Conservation (phyloP, 1,140 invertebrate species). For the Grapholita molesta region DNA sequence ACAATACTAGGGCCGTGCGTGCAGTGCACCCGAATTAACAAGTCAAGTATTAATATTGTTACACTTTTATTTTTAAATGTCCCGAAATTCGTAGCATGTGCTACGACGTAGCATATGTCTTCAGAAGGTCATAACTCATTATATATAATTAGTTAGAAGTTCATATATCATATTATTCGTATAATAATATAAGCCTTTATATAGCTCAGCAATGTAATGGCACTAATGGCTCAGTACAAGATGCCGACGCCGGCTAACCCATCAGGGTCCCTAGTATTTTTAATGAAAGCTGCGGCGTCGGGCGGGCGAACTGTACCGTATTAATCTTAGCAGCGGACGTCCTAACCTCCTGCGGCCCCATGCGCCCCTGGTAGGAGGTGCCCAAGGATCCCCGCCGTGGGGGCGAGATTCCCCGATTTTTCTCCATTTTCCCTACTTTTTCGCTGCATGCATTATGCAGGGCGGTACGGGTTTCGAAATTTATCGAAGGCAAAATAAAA, state of each 20-base stretch:
- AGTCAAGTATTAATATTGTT: too few relatives aligned
- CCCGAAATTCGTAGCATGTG: background rate
- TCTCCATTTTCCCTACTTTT: slow-evolving; percentile 62
- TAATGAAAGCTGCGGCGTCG: slow-evolving; percentile 72
- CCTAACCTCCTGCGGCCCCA: slow-evolving; percentile 60
- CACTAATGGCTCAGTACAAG: slow-evolving; percentile 22
- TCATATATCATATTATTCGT: too few relatives aligned
- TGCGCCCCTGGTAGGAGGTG: slow-evolving; percentile 64
- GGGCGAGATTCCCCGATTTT: slow-evolving; percentile 60
- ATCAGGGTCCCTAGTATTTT: slow-evolving; percentile 62
- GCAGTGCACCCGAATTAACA: too few relatives aligned
- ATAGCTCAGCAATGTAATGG: too few relatives aligned
- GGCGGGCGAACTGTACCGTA: slow-evolving; percentile 62
- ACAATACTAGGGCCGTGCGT: too few relatives aligned
- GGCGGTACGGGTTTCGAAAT: slow-evolving; percentile 44
- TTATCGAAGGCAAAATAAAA: slow-evolving; percentile 63
- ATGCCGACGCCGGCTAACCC: slow-evolving; percentile 41
- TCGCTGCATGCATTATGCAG: slow-evolving; percentile 67
- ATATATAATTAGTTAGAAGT: too few relatives aligned
- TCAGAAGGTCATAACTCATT: too few relatives aligned
- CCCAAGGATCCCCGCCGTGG: slow-evolving; percentile 56
- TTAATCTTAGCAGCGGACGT: slow-evolving; percentile 70
- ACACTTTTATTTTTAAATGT: background rate
- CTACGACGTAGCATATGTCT: background rate
- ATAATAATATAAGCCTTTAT: background rate